Evolutionary conservation across 2,888 invertebrate species (phyloP).

Genomic region (Trachelus iudaicus): DNA sequence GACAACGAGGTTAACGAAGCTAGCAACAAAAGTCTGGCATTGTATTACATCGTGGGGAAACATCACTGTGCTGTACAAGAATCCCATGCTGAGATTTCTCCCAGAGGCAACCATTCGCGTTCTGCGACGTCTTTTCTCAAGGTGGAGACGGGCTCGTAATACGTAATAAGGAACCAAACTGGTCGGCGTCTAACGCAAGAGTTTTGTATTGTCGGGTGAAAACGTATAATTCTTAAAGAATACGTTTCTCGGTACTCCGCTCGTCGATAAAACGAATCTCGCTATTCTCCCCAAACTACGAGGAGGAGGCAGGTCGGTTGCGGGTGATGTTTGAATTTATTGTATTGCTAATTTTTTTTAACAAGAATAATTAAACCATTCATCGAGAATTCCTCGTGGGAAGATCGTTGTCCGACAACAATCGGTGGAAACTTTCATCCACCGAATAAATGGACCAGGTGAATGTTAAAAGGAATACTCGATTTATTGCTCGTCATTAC

Average conservation of each 20-base stretch:
- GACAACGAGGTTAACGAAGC: neutral
- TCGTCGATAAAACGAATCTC: neutral
- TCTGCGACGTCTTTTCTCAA: neutral
- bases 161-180: slow-evolving; percentile 22
- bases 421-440: neutral
- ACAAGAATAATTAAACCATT: neutral
- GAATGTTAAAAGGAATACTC: neutral
- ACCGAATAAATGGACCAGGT: neutral
- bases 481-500: neutral
- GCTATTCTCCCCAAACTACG: neutral
- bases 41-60: neutral
- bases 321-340: neutral
- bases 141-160: slow-evolving; percentile 9
- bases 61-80: neutral
- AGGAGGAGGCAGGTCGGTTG: neutral
- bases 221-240: neutral
- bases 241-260: neutral
- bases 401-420: neutral
- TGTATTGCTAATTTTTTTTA: neutral
- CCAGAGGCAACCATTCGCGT: neutral
- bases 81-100: neutral
- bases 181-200: neutral
- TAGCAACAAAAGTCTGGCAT: neutral
- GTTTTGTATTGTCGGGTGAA: neutral
- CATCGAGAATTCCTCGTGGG: neutral